A percentile compares a stretch with the other conserved stretches of the same genome.
Evolutionary conservation across 2,113 vertebrate species (phyloP).

Genomic region (Plestiodon gilberti): DNA sequence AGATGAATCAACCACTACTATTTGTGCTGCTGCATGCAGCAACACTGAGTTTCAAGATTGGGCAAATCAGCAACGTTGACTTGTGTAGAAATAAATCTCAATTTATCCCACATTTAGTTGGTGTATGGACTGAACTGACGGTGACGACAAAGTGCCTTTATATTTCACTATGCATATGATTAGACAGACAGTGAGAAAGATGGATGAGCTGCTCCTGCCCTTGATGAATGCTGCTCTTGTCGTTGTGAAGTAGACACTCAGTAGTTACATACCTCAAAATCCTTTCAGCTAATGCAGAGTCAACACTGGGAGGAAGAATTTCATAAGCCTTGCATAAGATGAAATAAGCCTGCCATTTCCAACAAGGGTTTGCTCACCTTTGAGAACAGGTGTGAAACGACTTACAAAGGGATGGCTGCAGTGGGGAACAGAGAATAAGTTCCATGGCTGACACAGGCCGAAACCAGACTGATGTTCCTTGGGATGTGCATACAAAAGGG

Average conservation of each 20-base stretch:
- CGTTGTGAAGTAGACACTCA: background rate
- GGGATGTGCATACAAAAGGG: too few species aligned
- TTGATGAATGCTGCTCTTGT: background rate
- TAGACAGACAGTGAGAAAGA: background rate
- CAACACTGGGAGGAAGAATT: too few species aligned
- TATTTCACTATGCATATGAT: background rate
- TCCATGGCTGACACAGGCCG: too few species aligned
- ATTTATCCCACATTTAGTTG: background rate
- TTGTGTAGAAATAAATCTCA: background rate
- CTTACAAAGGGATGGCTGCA: too few species aligned
- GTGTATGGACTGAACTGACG: background rate
- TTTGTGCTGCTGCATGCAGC: background rate
- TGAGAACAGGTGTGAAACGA: too few species aligned
- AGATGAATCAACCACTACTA: background rate
- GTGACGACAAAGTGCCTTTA: background rate
- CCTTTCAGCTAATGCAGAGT: too few species aligned
- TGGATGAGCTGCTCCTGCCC: background rate
- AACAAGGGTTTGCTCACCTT: too few species aligned
- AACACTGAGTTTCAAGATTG: background rate
- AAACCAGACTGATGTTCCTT: too few species aligned
- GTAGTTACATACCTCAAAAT: background rate
- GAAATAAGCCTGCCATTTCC: too few species aligned
- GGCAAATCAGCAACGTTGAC: background rate
- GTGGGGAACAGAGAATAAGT: too few species aligned
- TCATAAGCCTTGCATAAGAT: too few species aligned